Evolutionary conservation across 2,113 vertebrate species (phyloP).

Genomic region (Hemibates koningsi): DNA sequence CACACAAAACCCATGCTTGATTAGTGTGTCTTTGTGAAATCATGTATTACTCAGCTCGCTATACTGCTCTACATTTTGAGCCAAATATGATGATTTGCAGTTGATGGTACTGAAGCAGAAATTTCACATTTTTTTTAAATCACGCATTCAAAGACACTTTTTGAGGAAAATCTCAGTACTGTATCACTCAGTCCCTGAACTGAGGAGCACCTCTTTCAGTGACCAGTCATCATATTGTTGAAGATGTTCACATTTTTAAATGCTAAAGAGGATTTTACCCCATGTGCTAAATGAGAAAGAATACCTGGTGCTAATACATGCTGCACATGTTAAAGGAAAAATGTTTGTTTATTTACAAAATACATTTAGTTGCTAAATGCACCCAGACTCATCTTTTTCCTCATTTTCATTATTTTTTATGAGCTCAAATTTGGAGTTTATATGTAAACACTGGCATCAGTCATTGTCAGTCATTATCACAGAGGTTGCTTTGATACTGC

Average conservation of each 20-base stretch:
- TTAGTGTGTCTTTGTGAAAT: neutral
- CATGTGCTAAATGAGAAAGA: neutral
- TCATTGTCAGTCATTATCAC: neutral
- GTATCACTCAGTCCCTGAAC: neutral
- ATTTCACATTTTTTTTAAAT: neutral
- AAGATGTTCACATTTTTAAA: neutral
- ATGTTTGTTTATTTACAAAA: neutral
- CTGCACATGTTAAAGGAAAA: neutral
- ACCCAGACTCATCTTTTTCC: neutral
- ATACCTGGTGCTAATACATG: constrained; percentile 43
- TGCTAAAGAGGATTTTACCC: neutral
- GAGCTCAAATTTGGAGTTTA: neutral
- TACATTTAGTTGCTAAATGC: neutral
- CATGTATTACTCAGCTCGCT: neutral
- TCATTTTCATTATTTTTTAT: neutral
- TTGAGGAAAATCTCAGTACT: constrained; percentile 29
- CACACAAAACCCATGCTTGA: neutral
- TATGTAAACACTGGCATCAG: neutral
- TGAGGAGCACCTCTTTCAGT: neutral
- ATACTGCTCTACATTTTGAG: neutral
- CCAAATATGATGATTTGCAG: neutral
- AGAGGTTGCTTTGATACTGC: neutral
- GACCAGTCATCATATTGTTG: neutral
- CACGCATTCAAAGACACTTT: neutral
- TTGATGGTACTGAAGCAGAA: neutral